Evolutionary conservation across 2,797 vertebrate genomes (phyloP).

Genomic region (Dicrostonyx torquatus): DNA sequence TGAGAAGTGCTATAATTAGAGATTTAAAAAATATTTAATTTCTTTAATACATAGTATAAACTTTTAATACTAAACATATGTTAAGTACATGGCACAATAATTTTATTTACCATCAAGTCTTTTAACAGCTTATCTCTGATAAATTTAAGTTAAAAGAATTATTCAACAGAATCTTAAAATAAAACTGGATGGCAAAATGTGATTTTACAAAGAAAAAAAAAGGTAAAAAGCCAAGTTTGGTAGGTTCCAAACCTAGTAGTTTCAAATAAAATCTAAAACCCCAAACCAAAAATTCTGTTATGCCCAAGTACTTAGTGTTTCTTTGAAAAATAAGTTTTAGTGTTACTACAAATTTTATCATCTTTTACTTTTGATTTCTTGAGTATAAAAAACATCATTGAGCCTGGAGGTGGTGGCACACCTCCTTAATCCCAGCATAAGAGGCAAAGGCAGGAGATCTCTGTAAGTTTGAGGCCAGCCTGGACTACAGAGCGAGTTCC

Average conservation of each 20-base stretch:
- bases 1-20: conserved; percentile 42
- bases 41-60: neutral
- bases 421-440: no score
- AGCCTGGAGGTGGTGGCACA: no score
- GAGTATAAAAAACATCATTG: neutral
- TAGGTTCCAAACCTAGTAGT: neutral
- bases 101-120: conserved; percentile 55
- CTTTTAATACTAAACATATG: conserved; percentile 20
- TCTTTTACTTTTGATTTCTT: conserved; percentile 12
- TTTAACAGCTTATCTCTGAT: conserved; percentile 69
- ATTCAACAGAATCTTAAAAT: conserved; percentile 2
- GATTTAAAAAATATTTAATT: conserved; percentile 8
- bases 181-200: conserved; percentile 66
- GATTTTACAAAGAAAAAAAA: conserved; percentile 55
- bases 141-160: conserved; percentile 46
- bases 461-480: no score
- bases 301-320: neutral
- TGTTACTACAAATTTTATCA: neutral
- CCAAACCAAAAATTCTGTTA: neutral
- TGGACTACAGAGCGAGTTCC: no score
- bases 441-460: no score
- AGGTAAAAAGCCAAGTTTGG: conserved; percentile 13
- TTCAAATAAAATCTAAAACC: neutral
- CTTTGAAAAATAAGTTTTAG: conserved; percentile 17
- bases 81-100: neutral